Base-by-base conservation (phyloP, 1,140 invertebrate genomes). In the Galleria mellonella region DNA sequence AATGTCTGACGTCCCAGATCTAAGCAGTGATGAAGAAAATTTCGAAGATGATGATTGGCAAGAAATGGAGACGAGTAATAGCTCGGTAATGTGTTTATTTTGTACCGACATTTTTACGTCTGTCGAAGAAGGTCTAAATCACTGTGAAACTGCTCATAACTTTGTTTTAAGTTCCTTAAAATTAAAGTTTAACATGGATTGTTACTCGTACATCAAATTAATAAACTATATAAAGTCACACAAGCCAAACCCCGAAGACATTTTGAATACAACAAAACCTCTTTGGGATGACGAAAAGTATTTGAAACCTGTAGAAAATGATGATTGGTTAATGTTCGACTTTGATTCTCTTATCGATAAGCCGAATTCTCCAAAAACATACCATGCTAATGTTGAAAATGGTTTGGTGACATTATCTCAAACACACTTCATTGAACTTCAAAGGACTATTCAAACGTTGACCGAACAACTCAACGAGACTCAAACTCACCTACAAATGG, bases 201-300 rank as follows among this genome's bases (percentile, higher is more conserved):
- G 91, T 62, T 94, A 96, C 78, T 92, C 91, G 0, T 97, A 93
- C 56, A 96, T 97, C 11, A 96, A 95, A 76, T 83, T 97, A 55
- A 91, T 97, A 9, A 97, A 97, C 86, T 98, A 91, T 66, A 92
- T 97, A 40, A 89, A 94, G 59, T 86, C 78, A 17, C 86, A 91
- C 40, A 90, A 91, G 58, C 69, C 90, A 11, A 84, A 88, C 28
- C 73, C 90, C 31, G 83, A 89, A 13, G 57, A 58, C 14, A 73
- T 94, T 9, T 88, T 89, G 30, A 75, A 78, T 9, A 61, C 87
- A 3, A 70, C 83, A 13, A 70, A 86, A 43, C 74, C 88, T 8
- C 58, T 88, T 1, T 96, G 94, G 94, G 88, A 91, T 28, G 89
- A 90, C 52, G 94, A 97, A 64, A 90, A 92, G 37, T 97, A 94